Evolutionary conservation across 2,113 vertebrate species (phyloP).

Genomic region (Rattus norvegicus): GRCr8 NC_086032.1:2718501-2719000

Average conservation of each 20-base stretch:
- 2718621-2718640: background rate
- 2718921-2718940: background rate
- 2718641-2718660: background rate
- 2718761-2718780: background rate
- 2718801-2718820: background rate
- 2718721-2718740: background rate
- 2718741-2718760: background rate
- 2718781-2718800: background rate
- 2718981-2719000: rapidly evolving
- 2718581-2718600: background rate
- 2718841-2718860: background rate
- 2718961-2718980: background rate
- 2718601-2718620: background rate
- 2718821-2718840: background rate
- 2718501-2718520: background rate
- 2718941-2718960: background rate
- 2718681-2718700: background rate
- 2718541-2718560: conserved; percentile 45
- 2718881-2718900: background rate
- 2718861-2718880: background rate
- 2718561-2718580: background rate
- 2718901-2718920: background rate
- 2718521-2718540: conserved; percentile 55
- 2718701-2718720: conserved; percentile 11
- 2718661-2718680: background rate